phyloP scores from a whole-genome alignment of 2,113 vertebrate genomes.

The Vidua chalybeata region DNA sequence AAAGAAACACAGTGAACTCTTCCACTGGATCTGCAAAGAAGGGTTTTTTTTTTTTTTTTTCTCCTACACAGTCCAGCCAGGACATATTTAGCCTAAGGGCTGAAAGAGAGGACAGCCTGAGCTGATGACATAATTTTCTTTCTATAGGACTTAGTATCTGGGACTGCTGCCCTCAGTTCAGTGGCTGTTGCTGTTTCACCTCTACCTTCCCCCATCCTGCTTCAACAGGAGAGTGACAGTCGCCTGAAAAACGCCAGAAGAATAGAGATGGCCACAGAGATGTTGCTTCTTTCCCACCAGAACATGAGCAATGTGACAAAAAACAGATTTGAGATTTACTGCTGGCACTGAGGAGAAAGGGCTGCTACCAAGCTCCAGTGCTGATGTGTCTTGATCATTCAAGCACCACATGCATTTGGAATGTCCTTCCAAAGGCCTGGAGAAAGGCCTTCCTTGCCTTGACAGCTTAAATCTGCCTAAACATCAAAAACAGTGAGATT shows the following conservation, averaged over 20 bases:
- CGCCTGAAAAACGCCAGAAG: accelerated
- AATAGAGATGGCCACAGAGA: neutral
- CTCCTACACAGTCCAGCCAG: neutral
- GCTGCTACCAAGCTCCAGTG: neutral
- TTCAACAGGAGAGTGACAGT: neutral
- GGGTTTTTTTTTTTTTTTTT: neutral
- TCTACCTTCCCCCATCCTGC: neutral
- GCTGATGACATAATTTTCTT: constrained; percentile 5
- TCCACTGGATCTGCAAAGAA: neutral
- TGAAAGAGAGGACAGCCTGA: neutral
- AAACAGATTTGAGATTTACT: neutral
- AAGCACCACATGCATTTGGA: neutral
- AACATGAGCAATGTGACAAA: neutral
- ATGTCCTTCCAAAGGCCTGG: neutral
- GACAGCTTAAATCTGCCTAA: neutral
- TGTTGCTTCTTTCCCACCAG: neutral
- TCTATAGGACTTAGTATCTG: neutral
- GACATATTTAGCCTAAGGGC: constrained; percentile 2
- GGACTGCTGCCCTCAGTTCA: neutral
- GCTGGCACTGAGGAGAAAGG: neutral
- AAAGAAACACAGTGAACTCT: neutral
- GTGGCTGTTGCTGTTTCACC: neutral
- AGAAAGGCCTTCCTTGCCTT: neutral
- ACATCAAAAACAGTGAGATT: neutral
- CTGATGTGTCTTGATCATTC: neutral